Base-by-base conservation (phyloP, 2,797 vertebrate genomes). In the Furcifer pardalis region DNA sequence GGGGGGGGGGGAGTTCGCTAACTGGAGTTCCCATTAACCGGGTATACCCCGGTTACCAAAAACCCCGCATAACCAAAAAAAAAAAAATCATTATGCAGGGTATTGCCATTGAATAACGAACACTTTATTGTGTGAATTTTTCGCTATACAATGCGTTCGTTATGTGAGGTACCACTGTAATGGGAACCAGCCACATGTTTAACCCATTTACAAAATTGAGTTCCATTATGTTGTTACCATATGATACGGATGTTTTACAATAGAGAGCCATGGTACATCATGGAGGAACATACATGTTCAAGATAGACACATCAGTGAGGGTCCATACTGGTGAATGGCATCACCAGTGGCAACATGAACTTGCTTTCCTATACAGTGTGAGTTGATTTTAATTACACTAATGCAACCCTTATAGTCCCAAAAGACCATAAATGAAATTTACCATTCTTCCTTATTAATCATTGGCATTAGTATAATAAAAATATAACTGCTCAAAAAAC, bases 381-480 rank as follows among this genome's bases (percentile, higher is more conserved):
- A 19, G 17, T 56, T 2, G 49, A 13, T 81, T 73, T 73, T 81
- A 72, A 59, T 81, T 52, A 72, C 17, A 42, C 9, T 72, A 42
- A 59, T 42, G 52, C 37, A 32, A n/a, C 60, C 7, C 13, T 27
- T 21, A 2, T 42, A 30, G 37, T 13, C 32, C 35, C 27, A 23
- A 21, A n/a, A 62, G 35, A 71, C 7, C 25, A 40, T 30, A 69
- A 80, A 56, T 81, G 52, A 59, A 59, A 40, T 40, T 7, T 21
- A 40, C 25, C 35, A 73, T 82, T 62, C 73, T 73, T 72, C 25
- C 23, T 63, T 75, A 65, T 37, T 82, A 44, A 82, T 74, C 40
- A 27, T 35, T 52, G 72, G 23, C 52, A 81, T 44, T n/a, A 60
- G 32, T 80, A n/a, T 66, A 32, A 79, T 66, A 79, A 80, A n/a